Conservation (phyloP, 2,888 invertebrate genomes). For the Hyles lineata region DNA sequence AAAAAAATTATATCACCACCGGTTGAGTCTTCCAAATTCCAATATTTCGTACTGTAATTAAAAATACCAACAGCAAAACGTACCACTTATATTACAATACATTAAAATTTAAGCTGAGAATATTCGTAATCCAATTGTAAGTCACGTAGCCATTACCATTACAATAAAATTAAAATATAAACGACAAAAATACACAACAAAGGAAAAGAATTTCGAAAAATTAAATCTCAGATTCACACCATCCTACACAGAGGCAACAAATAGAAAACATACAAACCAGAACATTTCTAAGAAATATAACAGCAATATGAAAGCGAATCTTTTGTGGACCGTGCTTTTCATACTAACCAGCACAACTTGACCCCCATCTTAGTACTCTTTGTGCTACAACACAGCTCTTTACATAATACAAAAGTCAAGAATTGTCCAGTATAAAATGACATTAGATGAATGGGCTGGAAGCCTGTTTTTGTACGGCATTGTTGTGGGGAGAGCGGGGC, state of each 20-base stretch:
- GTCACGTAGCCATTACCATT: not conserved
- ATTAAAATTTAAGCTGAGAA: not conserved
- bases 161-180: constrained; percentile 3
- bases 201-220: constrained; percentile 14
- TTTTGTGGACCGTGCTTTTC: constrained; percentile 29
- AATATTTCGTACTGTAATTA: no score
- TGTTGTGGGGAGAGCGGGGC: not conserved
- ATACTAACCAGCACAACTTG: not conserved
- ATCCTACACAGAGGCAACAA: constrained; percentile 39
- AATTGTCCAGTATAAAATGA: constrained; percentile 23
- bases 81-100: not conserved
- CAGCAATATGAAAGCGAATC: constrained; percentile 51
- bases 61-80: no score
- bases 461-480: constrained; percentile 4
- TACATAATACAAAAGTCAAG: not conserved
- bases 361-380: not conserved
- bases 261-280: constrained; percentile 54
- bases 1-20: no score
- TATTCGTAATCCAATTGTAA: not conserved
- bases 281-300: constrained; percentile 65
- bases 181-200: not conserved
- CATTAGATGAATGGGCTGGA: constrained; percentile 6
- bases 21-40: no score
- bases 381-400: not conserved
- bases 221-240: constrained; percentile 46